A percentile compares a stretch with the other conserved stretches of the same genome.
Conservation (phyloP, 1,140 invertebrate genomes). For the Scaptomyza hsui region DNA sequence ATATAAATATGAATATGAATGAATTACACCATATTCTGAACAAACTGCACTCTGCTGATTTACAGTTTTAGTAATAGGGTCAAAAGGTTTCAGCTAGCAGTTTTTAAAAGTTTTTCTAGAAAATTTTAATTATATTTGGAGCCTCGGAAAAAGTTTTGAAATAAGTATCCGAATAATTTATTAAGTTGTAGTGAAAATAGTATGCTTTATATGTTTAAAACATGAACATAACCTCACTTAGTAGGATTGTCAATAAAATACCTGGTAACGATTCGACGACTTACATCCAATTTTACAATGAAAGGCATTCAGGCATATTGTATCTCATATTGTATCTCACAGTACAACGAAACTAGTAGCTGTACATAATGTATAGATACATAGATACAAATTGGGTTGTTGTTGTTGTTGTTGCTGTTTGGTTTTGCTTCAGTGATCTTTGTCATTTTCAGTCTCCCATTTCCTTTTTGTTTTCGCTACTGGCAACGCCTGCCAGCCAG, state of each 20-base stretch:
- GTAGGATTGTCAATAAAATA: neutral
- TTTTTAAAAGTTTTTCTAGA: too few relatives aligned
- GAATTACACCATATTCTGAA: constrained; percentile 4
- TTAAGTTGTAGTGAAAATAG: too few relatives aligned
- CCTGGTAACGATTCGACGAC: constrained; percentile 5
- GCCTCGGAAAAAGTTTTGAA: too few relatives aligned
- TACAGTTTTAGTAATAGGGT: too few relatives aligned
- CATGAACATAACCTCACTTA: neutral
- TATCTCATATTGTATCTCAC: constrained; percentile 26
- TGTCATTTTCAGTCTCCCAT: constrained; percentile 80
- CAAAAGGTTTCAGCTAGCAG: too few relatives aligned
- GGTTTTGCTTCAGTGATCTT: constrained; percentile 80
- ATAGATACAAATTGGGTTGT: constrained; percentile 63
- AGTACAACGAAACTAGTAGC: constrained; percentile 25
- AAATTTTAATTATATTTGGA: too few relatives aligned
- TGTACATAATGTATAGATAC: constrained; percentile 36
- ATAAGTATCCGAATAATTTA: too few relatives aligned
- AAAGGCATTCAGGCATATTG: constrained; percentile 36
- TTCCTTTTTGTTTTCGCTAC: constrained; percentile 65
- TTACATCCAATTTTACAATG: constrained; percentile 8
- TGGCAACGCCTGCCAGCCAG: neutral
- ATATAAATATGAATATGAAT: neutral
- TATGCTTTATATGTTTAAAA: too few relatives aligned
- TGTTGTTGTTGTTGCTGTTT: constrained; percentile 59
- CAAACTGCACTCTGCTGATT: too few relatives aligned